phyloP scores from a whole-genome alignment of 2,113 vertebrate species.

The Sorex araneus region DNA sequence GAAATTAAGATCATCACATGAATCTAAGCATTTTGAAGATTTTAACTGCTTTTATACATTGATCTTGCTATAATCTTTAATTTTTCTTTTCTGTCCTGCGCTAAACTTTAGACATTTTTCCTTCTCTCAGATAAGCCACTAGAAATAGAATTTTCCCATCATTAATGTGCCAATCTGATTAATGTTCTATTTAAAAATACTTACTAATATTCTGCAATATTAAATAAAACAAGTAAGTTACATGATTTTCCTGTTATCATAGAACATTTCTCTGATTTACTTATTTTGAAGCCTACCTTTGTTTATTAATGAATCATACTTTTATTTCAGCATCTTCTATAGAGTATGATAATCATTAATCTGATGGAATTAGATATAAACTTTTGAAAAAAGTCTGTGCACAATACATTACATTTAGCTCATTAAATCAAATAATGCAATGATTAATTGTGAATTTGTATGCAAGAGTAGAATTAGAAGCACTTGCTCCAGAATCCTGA shows the following conservation, averaged over 20 bases:
- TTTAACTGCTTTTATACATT: neutral
- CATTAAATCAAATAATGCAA: neutral
- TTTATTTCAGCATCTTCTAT: neutral
- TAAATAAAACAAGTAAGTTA: neutral
- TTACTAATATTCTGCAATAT: neutral
- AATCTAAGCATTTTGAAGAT: neutral
- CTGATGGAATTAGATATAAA: neutral
- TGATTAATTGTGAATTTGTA: neutral
- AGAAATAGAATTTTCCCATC: neutral
- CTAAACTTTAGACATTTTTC: neutral
- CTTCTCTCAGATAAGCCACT: neutral
- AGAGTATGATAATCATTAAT: neutral
- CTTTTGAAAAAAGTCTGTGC: neutral
- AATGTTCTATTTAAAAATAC: conserved; percentile 22
- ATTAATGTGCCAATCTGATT: neutral
- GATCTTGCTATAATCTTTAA: neutral
- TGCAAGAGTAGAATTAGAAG: neutral
- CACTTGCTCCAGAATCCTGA: neutral
- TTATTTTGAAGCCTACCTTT: neutral
- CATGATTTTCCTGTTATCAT: neutral
- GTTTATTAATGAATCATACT: neutral
- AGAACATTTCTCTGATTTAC: neutral
- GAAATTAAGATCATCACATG: neutral
- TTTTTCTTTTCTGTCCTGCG: neutral
- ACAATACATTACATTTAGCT: neutral